Conservation (phyloP, 64 coral and sea anemone genomes). For the Stichodactyla mertensii region DNA sequence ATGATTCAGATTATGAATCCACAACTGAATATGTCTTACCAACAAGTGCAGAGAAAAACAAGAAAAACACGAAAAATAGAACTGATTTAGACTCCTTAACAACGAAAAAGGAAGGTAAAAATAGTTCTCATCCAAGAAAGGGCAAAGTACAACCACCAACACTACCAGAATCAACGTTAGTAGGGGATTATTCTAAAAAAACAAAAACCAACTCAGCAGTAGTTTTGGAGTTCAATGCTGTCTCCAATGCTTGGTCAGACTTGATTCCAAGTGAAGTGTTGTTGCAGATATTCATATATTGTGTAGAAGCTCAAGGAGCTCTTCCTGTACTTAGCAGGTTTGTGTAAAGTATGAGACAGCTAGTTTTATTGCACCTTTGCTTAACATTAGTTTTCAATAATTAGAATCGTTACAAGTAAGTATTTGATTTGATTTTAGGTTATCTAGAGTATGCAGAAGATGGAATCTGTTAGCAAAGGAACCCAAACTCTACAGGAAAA, state of each 20-base stretch:
- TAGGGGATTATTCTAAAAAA: not conserved
- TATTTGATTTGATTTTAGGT: not conserved
- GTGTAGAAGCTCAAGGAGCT: constrained; percentile 26
- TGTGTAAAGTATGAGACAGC: not conserved
- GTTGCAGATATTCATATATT: constrained; percentile 13
- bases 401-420: too few species aligned
- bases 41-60: not conserved
- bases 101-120: not conserved
- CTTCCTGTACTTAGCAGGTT: constrained; percentile 11
- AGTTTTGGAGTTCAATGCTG: not conserved
- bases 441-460: constrained; percentile 22
- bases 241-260: constrained; percentile 18
- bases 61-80: not conserved
- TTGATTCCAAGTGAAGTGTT: constrained; percentile 10
- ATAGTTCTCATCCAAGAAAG: not conserved
- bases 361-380: too few species aligned
- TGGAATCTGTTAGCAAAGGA: constrained; percentile 16
- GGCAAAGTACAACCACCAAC: too few species aligned
- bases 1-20: constrained; percentile 7
- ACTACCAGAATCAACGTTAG: not conserved
- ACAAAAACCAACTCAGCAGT: not conserved
- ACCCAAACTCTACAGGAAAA: constrained; percentile 5
- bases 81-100: not conserved
- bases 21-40: not conserved
- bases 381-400: too few species aligned